Evolutionary conservation across 1,140 invertebrate genomes (phyloP), one percentile per base, ranked within the genome.

Genomic region (Drosophila obscura): DNA sequence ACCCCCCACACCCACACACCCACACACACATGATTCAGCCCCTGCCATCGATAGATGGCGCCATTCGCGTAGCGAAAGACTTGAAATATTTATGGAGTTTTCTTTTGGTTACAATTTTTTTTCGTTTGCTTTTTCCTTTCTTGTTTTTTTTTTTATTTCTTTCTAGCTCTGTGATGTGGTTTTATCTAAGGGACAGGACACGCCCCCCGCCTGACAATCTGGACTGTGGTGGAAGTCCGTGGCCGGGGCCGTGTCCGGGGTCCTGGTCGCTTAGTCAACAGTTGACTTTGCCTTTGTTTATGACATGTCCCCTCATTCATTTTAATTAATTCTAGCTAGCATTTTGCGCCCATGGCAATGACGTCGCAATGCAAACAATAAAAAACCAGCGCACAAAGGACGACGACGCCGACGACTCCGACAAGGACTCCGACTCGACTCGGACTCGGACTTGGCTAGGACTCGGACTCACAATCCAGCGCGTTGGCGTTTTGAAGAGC

Each of bases 291-390:
- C 57, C 57, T 80, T 88, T 88, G 83, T 88, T 88, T 88, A 88
- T 88, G 83, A 88, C 83, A 88, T 88, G 84, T 88, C 83, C 84
- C 80, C 83, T 88, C 83, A 88, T 88, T 88, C 83, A 88, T 88
- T 88, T 88, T 88, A 88, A 88, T 88, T 88, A 88, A 88, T 88
- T 88, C 84, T 67, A 80, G 76, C 79, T 52, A 76, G 67, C 83
- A 80, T 88, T 88, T 80, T 81, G 72, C 76, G 83, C 83, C 83
- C 83, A 80, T 80, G 83, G 83, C 83, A 77, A 77, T 88, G 83
- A 80, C 84, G 72, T 83, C 83, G 76, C 75, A 88, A 69, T 77
- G 83, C 83, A 79, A 83, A 88, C 76, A 88, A 88, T 83, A 82
- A 87, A 73, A 65, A 80, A 84, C 66, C 73, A 51, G 16, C 41